Evolutionary conservation across 2,888 invertebrate species (phyloP).

Genomic region (Macrosiphum euphorbiae): DNA sequence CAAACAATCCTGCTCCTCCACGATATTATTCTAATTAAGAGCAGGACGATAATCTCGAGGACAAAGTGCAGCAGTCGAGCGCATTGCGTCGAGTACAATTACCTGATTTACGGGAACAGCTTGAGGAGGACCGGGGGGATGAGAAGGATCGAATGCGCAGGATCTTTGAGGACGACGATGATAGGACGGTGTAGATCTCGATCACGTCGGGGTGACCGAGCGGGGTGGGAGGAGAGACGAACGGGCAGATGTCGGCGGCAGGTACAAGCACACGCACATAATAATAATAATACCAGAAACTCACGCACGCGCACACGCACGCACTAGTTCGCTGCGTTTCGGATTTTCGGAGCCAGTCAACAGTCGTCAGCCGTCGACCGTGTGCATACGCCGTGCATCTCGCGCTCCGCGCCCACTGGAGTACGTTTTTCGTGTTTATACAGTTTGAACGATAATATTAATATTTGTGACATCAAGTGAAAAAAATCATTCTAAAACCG

Average conservation of each 20-base stretch:
- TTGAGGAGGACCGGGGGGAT: neutral
- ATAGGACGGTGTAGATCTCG: neutral
- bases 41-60: neutral
- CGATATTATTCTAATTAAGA: neutral
- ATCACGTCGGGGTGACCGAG: neutral
- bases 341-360: neutral
- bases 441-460: neutral
- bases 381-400: too few relatives aligned
- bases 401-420: neutral
- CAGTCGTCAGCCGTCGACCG: conserved; percentile 19
- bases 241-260: conserved; percentile 19
- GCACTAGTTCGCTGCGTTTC: neutral
- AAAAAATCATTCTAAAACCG: neutral
- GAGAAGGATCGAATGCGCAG: conserved; percentile 1
- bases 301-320: conserved; percentile 1
- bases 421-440: neutral
- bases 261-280: neutral
- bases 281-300: neutral
- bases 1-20: neutral
- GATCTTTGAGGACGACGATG: neutral
- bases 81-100: neutral
- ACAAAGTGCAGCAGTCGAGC: too few relatives aligned
- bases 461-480: neutral
- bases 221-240: neutral
- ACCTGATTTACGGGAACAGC: neutral